These are phyloP conservation scores for Pseudolycoriella hygida DNA, from an alignment of 2,888 invertebrate species.

Conservation along the genomic window DNA sequence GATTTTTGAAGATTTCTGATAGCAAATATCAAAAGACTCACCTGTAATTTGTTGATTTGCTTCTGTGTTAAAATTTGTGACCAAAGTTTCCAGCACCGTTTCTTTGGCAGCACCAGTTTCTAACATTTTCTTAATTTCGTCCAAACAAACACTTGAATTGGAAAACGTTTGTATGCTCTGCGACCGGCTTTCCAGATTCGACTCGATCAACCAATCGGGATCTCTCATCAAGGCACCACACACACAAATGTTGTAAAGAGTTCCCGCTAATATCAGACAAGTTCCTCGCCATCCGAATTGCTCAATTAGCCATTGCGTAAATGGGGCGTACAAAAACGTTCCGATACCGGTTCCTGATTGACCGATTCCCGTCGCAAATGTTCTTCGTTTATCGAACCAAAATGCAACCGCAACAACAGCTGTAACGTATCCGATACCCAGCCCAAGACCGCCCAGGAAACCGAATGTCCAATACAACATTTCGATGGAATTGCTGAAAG, in stretches of 20 bases:
- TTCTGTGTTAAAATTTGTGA: conserved; percentile 28
- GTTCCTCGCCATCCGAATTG: conserved; percentile 75
- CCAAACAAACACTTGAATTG: conserved; percentile 27
- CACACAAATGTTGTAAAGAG: conserved; percentile 67
- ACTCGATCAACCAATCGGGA: conserved; percentile 51
- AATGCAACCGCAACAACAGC: conserved; percentile 84
- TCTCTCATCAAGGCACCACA: conserved; percentile 78
- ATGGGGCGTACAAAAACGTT: conserved; percentile 72
- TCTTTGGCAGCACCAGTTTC: conserved; percentile 41
- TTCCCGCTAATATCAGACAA: conserved; percentile 61
- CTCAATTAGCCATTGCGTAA: conserved; percentile 60
- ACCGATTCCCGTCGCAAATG: conserved; percentile 70
- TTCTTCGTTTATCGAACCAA: conserved; percentile 79
- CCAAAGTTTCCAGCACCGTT: conserved; percentile 25
- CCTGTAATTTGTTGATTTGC: conserved; percentile 26
- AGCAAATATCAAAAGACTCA: not conserved
- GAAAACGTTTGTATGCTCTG: conserved; percentile 29
- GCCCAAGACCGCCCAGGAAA: conserved; percentile 63
- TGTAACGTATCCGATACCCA: conserved; percentile 73
- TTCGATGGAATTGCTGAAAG: conserved; percentile 51
- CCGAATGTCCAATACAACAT: conserved; percentile 74
- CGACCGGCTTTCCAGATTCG: conserved; percentile 29
- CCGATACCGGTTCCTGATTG: conserved; percentile 82
- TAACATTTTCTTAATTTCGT: conserved; percentile 42
- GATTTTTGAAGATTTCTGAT: not conserved